These are phyloP conservation scores for Latrodectus geometricus DNA, from an alignment of 1,140 invertebrate genomes.

Conservation along the genomic window DNA sequence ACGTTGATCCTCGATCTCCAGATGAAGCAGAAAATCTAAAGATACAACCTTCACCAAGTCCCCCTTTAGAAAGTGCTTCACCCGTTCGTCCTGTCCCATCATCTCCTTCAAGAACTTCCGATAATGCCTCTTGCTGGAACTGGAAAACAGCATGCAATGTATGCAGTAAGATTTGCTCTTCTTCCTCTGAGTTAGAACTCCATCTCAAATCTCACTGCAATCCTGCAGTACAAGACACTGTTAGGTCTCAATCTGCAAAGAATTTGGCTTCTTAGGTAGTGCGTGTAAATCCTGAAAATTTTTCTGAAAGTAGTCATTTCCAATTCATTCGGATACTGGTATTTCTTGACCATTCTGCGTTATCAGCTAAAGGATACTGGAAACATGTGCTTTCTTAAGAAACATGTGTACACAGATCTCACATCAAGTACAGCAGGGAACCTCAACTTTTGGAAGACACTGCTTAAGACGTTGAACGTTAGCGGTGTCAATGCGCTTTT, in stretches of 20 bases:
- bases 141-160: conserved; percentile 69
- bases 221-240: conserved; percentile 50
- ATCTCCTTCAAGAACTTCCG: conserved; percentile 31
- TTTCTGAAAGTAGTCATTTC: conserved; percentile 21
- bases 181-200: conserved; percentile 68
- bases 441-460: conserved; percentile 19
- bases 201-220: conserved; percentile 68
- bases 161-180: conserved; percentile 69
- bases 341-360: conserved; percentile 24
- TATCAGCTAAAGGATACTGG: conserved; percentile 5
- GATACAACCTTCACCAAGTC: conserved; percentile 47
- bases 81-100: conserved; percentile 31
- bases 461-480: conserved; percentile 14
- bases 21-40: conserved; percentile 53
- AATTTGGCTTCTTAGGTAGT: conserved; percentile 50
- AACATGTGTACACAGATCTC: neutral
- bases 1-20: conserved; percentile 44
- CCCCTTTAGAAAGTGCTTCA: conserved; percentile 48
- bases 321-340: conserved; percentile 12
- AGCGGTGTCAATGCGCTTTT: conserved; percentile 25
- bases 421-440: conserved; percentile 37
- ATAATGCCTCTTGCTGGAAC: conserved; percentile 62
- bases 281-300: neutral
- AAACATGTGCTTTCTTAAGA: neutral
- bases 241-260: conserved; percentile 47